phyloP scores from a whole-genome alignment of 2,113 vertebrate genomes.

The Bostrychus sinensis region DNA sequence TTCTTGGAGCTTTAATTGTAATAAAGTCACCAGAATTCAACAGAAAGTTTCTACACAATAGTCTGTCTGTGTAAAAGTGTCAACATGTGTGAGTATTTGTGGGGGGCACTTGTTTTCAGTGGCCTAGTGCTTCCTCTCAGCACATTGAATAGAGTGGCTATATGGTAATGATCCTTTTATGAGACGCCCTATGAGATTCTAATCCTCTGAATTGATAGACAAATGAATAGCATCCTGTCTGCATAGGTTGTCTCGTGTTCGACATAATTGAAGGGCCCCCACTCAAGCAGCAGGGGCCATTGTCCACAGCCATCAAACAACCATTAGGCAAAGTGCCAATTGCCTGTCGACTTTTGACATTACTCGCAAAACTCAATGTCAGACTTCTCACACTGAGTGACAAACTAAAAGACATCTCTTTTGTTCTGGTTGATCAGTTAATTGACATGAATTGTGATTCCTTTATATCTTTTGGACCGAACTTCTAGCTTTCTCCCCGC shows the following conservation, averaged over 20 bases:
- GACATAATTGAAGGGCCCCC: constrained; percentile 62
- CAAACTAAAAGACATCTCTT: constrained; percentile 46
- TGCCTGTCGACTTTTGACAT: constrained; percentile 73
- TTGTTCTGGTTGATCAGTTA: constrained; percentile 44
- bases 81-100: constrained; percentile 29
- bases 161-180: constrained; percentile 65
- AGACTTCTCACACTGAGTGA: constrained; percentile 41
- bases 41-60: constrained; percentile 11
- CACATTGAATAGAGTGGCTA: constrained; percentile 48
- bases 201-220: constrained; percentile 59
- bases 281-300: constrained; percentile 59
- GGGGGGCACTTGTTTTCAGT: constrained; percentile 42
- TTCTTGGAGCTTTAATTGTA: background rate
- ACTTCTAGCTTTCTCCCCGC: constrained; percentile 19
- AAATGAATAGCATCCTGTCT: constrained; percentile 66
- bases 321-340: constrained; percentile 75
- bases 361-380: constrained; percentile 40
- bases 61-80: constrained; percentile 29
- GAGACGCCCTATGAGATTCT: constrained; percentile 55
- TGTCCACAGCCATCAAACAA: constrained; percentile 71
- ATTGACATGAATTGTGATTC: constrained; percentile 33
- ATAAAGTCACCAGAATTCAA: background rate
- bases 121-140: constrained; percentile 47
- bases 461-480: constrained; percentile 8
- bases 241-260: constrained; percentile 53